Evolutionary conservation across 2,888 invertebrate genomes (phyloP).

Genomic region (Pseudeuparius sepicola): DNA sequence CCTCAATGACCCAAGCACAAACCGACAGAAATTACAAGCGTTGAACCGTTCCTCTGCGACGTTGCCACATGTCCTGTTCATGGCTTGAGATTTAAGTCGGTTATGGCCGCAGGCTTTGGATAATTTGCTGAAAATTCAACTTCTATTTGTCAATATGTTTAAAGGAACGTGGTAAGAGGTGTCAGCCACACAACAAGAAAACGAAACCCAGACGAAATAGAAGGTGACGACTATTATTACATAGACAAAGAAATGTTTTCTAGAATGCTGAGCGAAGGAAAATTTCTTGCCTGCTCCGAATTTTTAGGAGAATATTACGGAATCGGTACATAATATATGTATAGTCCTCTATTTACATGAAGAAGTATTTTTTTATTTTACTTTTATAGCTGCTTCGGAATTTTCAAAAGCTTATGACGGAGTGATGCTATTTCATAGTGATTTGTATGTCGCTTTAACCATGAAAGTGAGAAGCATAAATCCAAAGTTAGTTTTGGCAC

Average conservation of each 20-base stretch:
- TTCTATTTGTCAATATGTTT: constrained; percentile 1
- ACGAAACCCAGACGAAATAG: constrained; percentile 26
- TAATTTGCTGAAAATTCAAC: not conserved
- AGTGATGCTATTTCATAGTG: constrained; percentile 36
- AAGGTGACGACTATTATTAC: constrained; percentile 33
- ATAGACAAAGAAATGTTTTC: constrained; percentile 34
- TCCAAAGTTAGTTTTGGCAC: constrained; percentile 34
- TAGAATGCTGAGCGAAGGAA: constrained; percentile 35
- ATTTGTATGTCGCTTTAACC: constrained; percentile 35
- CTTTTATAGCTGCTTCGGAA: constrained; percentile 32
- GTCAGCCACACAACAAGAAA: constrained; percentile 37
- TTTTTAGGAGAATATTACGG: constrained; percentile 37
- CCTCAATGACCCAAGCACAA: too few relatives aligned
- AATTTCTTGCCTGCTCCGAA: constrained; percentile 38
- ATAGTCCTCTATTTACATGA: not conserved
- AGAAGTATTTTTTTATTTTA: too few relatives aligned
- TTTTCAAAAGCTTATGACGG: constrained; percentile 30
- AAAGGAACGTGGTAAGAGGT: constrained; percentile 27
- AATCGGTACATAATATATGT: constrained; percentile 38
- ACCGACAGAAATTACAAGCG: too few relatives aligned
- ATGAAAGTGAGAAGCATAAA: constrained; percentile 34
- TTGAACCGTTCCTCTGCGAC: not conserved
- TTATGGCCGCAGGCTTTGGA: not conserved
- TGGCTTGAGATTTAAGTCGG: too few relatives aligned
- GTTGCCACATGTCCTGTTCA: not conserved